These are phyloP conservation scores for Carassius auratus DNA, from an alignment of 2,113 vertebrate species.

Conservation along the genomic window DNA sequence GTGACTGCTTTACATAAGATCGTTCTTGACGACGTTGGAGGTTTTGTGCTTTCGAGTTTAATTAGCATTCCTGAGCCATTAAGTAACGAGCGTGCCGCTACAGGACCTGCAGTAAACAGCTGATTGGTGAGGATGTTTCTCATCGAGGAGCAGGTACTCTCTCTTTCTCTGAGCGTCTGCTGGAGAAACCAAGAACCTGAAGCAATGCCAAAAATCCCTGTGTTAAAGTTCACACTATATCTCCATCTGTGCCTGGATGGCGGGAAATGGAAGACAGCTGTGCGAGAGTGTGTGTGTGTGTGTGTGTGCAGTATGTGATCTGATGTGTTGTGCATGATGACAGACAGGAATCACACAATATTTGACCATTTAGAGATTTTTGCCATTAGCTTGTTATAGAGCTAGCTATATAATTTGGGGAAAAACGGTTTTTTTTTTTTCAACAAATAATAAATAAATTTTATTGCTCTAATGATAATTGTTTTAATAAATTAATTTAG, in stretches of 20 bases:
- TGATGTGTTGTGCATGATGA: not conserved
- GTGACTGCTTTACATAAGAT: conserved; percentile 24
- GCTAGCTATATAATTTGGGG: not conserved
- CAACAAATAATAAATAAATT: too few species aligned
- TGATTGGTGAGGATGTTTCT: not conserved
- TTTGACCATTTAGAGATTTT: not conserved
- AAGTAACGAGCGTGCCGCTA: conserved; percentile 59
- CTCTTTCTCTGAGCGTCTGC: not conserved
- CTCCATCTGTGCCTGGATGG: conserved; percentile 66
- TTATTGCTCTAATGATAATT: too few species aligned
- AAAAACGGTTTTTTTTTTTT: too few species aligned
- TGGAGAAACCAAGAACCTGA: conserved; percentile 63
- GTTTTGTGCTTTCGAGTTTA: conserved; percentile 55
- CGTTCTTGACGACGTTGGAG: conserved; percentile 15
- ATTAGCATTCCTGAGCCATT: conserved; percentile 61
- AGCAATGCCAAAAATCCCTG: conserved; percentile 74
- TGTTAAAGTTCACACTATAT: conserved; percentile 72
- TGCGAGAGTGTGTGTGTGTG: not conserved
- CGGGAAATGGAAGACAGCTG: conserved; percentile 50
- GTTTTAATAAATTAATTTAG: too few species aligned
- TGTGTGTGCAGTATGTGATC: not conserved
- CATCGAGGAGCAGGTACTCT: not conserved
- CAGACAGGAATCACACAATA: not conserved
- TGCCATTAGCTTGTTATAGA: not conserved
- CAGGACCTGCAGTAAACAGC: conserved; percentile 61